A percentile compares a stretch with the other conserved stretches of the same genome.
phyloP scores from a whole-genome alignment of 2,113 vertebrate genomes.

The Hippolais icterina region DNA sequence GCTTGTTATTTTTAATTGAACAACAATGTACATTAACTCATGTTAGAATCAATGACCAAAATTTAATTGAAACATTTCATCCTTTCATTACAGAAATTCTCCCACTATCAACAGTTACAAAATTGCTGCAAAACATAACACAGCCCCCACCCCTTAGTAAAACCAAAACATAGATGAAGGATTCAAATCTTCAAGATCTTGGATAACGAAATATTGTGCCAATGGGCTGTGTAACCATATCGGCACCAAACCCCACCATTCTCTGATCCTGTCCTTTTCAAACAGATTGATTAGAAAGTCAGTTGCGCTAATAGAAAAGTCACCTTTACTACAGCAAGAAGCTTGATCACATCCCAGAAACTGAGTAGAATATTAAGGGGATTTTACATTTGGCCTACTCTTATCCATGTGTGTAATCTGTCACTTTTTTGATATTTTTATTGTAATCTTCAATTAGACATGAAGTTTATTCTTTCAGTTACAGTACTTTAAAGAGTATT shows the following conservation, averaged over 20 bases:
- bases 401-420: not conserved
- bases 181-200: not conserved
- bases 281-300: not conserved
- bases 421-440: not conserved
- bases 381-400: not conserved
- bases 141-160: not conserved
- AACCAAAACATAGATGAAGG: not conserved
- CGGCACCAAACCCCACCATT: rapidly evolving
- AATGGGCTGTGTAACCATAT: not conserved
- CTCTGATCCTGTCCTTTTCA: not conserved
- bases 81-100: slow-evolving; percentile 38
- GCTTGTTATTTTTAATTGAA: slow-evolving; percentile 71
- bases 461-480: not conserved
- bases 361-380: not conserved
- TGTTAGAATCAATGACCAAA: slow-evolving; percentile 52
- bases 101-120: not conserved
- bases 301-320: not conserved
- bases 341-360: not conserved
- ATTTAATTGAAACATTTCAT: slow-evolving; percentile 44
- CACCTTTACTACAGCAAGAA: not conserved
- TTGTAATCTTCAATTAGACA: not conserved
- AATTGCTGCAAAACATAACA: not conserved
- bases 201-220: not conserved
- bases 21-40: slow-evolving; percentile 1
- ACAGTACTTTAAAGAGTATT: not conserved